phyloP scores from a whole-genome alignment of 2,888 invertebrate species.

The Rhagium mordax region DNA sequence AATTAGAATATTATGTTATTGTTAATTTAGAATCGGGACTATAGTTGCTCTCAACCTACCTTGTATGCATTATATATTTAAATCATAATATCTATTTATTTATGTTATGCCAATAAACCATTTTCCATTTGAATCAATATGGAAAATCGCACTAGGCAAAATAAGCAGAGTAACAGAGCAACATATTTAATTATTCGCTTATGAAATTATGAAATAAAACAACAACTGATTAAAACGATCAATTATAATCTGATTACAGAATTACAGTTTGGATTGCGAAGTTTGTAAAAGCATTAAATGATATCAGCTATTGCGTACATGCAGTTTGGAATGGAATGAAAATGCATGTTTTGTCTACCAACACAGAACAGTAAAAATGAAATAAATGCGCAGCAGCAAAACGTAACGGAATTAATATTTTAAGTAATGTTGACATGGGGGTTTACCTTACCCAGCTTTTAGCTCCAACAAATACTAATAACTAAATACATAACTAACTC shows the following conservation, averaged over 20 bases:
- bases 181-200: constrained; percentile 9
- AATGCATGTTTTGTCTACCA: constrained; percentile 15
- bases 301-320: constrained; percentile 2
- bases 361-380: not conserved
- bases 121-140: not conserved
- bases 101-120: no score
- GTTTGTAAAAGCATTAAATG: constrained; percentile 17
- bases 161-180: not conserved
- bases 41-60: no score
- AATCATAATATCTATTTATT: no score
- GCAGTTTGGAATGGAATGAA: constrained; percentile 13
- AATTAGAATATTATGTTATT: no score
- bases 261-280: constrained; percentile 25
- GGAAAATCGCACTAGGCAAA: not conserved
- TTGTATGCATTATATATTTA: no score
- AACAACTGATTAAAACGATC: constrained; percentile 33
- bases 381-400: constrained; percentile 1
- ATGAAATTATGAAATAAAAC: constrained; percentile 27
- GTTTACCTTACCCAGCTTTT: no score
- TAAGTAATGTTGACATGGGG: no score
- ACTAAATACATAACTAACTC: no score
- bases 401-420: no score
- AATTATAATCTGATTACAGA: constrained; percentile 35
- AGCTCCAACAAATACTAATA: no score
- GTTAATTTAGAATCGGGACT: no score